phyloP scores from a whole-genome alignment of 2,888 invertebrate genomes.

The Cryptosula pallasiana region DNA sequence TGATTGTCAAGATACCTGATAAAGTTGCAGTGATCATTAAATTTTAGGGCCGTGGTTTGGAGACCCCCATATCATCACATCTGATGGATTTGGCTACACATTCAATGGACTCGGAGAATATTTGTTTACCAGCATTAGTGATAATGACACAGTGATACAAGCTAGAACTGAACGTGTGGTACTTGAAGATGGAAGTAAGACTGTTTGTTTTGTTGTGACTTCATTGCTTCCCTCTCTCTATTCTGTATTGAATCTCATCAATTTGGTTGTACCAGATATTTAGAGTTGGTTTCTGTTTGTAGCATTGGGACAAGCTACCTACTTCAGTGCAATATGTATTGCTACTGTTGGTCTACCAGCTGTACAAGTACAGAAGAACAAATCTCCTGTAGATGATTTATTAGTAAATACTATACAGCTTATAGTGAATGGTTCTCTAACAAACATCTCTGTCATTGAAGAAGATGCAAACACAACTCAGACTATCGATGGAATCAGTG shows the following conservation, averaged over 20 bases:
- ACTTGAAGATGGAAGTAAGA: slow-evolving; percentile 8
- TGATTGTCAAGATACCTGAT: too few species aligned
- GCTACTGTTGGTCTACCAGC: not conserved
- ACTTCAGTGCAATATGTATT: slow-evolving; percentile 13
- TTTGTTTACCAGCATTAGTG: slow-evolving; percentile 2
- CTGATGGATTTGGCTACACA: not conserved
- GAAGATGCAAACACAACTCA: not conserved
- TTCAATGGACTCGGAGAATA: slow-evolving; percentile 13
- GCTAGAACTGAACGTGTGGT: not conserved
- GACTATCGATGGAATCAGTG: slow-evolving; percentile 4
- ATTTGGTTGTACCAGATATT: too few species aligned
- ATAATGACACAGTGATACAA: slow-evolving; percentile 11
- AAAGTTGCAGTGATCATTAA: too few species aligned
- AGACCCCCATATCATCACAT: not conserved
- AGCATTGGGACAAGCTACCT: slow-evolving; percentile 9
- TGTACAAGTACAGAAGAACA: slow-evolving; percentile 15
- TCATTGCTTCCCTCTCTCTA: too few species aligned
- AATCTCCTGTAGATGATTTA: not conserved
- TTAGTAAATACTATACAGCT: not conserved
- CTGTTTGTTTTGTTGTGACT: too few species aligned
- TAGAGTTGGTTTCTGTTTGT: too few species aligned
- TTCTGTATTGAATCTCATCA: too few species aligned
- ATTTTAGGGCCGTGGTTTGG: slow-evolving; percentile 10
- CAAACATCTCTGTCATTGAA: slow-evolving; percentile 2
- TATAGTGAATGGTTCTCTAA: slow-evolving; percentile 8